A percentile compares a stretch with the other conserved stretches of the same genome.
phyloP scores from a whole-genome alignment of 1,140 invertebrate species.

The Bicyclus anynana region DNA sequence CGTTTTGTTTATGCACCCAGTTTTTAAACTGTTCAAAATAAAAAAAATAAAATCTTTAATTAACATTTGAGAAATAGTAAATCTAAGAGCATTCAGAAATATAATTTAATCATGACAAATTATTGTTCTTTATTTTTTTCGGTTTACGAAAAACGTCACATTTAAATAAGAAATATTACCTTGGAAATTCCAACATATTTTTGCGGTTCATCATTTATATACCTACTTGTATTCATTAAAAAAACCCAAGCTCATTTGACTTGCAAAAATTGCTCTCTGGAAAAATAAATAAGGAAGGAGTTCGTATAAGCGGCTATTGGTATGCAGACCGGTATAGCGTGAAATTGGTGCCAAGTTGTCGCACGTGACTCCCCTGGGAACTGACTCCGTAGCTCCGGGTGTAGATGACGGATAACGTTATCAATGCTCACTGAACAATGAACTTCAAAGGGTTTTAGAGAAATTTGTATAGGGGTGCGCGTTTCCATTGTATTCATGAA shows the following conservation, averaged over 20 bases:
- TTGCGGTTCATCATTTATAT: not conserved
- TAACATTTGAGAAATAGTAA: too few species aligned
- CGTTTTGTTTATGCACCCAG: too few species aligned
- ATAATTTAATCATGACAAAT: too few species aligned
- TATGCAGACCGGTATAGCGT: constrained; percentile 22
- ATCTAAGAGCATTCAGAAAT: too few species aligned
- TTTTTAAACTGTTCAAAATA: too few species aligned
- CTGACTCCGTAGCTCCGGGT: constrained; percentile 23
- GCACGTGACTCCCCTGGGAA: constrained; percentile 18
- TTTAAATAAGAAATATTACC: too few species aligned
- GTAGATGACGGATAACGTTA: constrained; percentile 28
- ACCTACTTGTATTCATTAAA: not conserved
- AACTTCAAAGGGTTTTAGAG: too few species aligned
- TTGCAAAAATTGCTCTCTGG: constrained; percentile 5
- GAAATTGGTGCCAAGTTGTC: constrained; percentile 31
- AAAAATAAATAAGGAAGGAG: constrained; percentile 7
- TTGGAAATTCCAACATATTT: not conserved
- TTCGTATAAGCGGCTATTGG: constrained; percentile 14
- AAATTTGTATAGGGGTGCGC: too few species aligned
- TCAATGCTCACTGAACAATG: not conserved
- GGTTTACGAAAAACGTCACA: too few species aligned
- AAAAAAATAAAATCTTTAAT: too few species aligned
- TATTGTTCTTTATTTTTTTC: too few species aligned
- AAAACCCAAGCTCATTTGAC: constrained; percentile 4
- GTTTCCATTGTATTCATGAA: too few species aligned